A percentile compares a stretch with the other conserved stretches of the same genome.
Evolutionary conservation across 2,888 invertebrate genomes (phyloP).

Genomic region (Acrobasis consociella): DNA sequence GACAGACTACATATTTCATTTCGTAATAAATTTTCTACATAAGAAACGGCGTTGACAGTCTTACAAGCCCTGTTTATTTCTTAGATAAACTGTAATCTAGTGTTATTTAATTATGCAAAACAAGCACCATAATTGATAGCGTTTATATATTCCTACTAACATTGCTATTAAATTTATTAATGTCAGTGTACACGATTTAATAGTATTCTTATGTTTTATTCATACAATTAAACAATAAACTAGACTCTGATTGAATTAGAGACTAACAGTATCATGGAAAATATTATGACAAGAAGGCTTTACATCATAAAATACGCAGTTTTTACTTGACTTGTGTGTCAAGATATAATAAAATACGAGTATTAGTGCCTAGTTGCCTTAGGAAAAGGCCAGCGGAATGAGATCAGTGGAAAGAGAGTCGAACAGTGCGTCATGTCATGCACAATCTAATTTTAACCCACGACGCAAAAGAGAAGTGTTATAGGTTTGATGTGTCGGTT

Average conservation of each 20-base stretch:
- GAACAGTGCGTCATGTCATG: too few relatives aligned
- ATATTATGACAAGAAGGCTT: neutral
- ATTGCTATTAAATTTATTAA: neutral
- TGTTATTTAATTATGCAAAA: constrained; percentile 16
- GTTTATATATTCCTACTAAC: neutral
- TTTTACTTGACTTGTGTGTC: too few relatives aligned
- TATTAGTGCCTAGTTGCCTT: too few relatives aligned
- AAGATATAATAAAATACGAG: too few relatives aligned
- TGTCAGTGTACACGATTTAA: constrained; percentile 14
- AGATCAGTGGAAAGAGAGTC: too few relatives aligned
- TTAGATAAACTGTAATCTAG: neutral
- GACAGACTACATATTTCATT: neutral
- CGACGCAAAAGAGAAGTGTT: too few relatives aligned
- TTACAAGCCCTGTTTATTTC: neutral
- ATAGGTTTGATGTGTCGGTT: too few relatives aligned
- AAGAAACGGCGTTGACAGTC: constrained; percentile 6
- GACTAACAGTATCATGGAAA: constrained; percentile 5
- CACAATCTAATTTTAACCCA: too few relatives aligned
- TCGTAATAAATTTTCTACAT: neutral
- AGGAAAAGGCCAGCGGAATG: too few relatives aligned
- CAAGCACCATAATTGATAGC: neutral
- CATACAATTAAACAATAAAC: constrained; percentile 10
- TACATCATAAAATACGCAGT: neutral
- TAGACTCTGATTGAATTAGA: constrained; percentile 13
- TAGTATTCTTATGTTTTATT: constrained; percentile 14